Evolutionary conservation across 2,797 vertebrate species (phyloP).

Genomic region (Meriones psammophilus): DNA sequence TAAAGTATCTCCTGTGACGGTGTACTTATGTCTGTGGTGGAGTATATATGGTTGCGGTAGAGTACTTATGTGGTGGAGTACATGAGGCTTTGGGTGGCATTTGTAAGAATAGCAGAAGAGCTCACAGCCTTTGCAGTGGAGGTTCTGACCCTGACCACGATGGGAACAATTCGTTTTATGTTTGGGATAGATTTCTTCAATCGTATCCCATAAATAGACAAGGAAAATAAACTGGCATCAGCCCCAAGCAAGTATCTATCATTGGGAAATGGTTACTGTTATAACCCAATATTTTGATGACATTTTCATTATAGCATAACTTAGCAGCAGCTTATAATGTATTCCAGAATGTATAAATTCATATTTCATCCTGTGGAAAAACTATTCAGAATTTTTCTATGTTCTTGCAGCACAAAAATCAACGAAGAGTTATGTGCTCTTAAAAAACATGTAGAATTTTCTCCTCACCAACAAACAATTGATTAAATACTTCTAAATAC

Average conservation of each 20-base stretch:
- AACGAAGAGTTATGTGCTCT: background rate
- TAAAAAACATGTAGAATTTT: background rate
- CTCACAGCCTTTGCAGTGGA: background rate
- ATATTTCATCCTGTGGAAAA: background rate
- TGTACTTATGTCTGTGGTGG: background rate
- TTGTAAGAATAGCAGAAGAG: background rate
- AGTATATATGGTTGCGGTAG: no score
- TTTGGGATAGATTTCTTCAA: background rate
- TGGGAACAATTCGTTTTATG: background rate
- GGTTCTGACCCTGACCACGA: background rate
- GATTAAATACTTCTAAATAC: background rate
- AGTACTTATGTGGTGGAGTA: background rate
- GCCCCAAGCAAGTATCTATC: background rate
- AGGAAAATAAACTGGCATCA: background rate
- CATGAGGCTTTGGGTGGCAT: background rate
- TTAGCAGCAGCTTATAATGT: constrained; percentile 2
- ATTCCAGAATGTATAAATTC: background rate
- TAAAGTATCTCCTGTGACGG: background rate
- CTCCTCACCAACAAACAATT: background rate
- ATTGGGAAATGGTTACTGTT: background rate
- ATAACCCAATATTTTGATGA: background rate
- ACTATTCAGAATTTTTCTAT: background rate
- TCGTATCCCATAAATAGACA: background rate
- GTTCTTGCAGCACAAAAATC: background rate
- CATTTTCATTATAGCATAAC: background rate